Base-by-base conservation (phyloP, 1,140 invertebrate species). In the Panulirus ornatus region DNA sequence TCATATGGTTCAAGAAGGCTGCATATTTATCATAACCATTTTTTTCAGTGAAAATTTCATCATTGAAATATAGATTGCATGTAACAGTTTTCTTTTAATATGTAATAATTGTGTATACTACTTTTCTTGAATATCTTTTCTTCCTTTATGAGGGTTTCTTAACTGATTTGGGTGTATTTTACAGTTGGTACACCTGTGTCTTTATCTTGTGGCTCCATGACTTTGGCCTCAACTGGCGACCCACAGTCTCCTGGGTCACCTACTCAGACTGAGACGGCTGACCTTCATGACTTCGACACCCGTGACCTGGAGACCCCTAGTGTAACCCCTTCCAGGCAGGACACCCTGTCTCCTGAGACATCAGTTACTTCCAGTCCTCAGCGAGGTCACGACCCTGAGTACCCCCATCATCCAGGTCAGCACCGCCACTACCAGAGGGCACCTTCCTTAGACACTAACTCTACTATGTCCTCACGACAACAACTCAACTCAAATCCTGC, bases 121-220 rank as follows among this genome's bases (percentile, higher is more conserved):
- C n/a, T n/a, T n/a, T n/a, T n/a, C n/a, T n/a, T n/a, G n/a, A n/a
- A n/a, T n/a, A n/a, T n/a, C n/a, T n/a, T n/a, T n/a, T n/a, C n/a
- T n/a, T n/a, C n/a, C n/a, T n/a, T n/a, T n/a, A n/a, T n/a, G n/a
- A n/a, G n/a, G 58, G 58, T 11, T 8, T 9, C 22, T 66, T 30
- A 30, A 66, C 58, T 66, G 30, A 66, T 27, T 66, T 66, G 2
- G n/a, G 6, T 22, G 22, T 66, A 66, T 66, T 71, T 89, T 93
- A 16, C 91, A 93, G 93, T 92, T 88, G 92, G 93, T 79, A 93
- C 93, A 51, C 92, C 92, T 87, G 93, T 93, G 92, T 95, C 95
- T 94, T 94, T 95, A 93, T 95, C 95, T 93, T 95, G 95, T 95
- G 95, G 95, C 91, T 95, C 95, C 93, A 95, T 95, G 94, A 95